Conservation (phyloP, 1,140 invertebrate species). For the Glossosoma conforme region DNA sequence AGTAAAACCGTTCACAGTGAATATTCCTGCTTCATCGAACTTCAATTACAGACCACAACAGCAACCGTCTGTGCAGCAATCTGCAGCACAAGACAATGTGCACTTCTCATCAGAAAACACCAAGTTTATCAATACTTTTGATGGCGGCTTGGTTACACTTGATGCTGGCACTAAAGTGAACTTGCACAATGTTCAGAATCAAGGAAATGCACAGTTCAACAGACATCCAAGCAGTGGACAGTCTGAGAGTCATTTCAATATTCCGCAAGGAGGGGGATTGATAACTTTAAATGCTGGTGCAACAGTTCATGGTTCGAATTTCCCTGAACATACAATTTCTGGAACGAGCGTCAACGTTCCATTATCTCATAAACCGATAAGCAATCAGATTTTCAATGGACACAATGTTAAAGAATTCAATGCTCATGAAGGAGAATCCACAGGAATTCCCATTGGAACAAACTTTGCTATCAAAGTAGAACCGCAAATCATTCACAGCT, state of each 20-base stretch:
- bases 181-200: constrained; percentile 21
- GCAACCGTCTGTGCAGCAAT: background rate
- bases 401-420: constrained; percentile 24
- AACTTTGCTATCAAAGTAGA: constrained; percentile 49
- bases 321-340: constrained; percentile 29
- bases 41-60: constrained; percentile 14
- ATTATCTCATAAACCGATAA: constrained; percentile 3
- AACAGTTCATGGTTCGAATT: constrained; percentile 21
- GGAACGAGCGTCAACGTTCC: constrained; percentile 22
- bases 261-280: constrained; percentile 26
- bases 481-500: constrained; percentile 22
- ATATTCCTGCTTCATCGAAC: constrained; percentile 11
- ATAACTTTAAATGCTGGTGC: constrained; percentile 27
- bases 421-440: constrained; percentile 33
- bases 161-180: constrained; percentile 30
- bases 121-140: constrained; percentile 25
- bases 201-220: constrained; percentile 1
- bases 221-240: constrained; percentile 6
- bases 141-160: constrained; percentile 27
- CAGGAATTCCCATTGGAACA: constrained; percentile 47
- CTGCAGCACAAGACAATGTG: constrained; percentile 3
- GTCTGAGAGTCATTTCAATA: constrained; percentile 16
- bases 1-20: constrained; percentile 22
- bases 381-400: constrained; percentile 10
- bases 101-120: constrained; percentile 17